phyloP scores from a whole-genome alignment of 2,888 invertebrate species.

The Eristalis arbustorum region DNA sequence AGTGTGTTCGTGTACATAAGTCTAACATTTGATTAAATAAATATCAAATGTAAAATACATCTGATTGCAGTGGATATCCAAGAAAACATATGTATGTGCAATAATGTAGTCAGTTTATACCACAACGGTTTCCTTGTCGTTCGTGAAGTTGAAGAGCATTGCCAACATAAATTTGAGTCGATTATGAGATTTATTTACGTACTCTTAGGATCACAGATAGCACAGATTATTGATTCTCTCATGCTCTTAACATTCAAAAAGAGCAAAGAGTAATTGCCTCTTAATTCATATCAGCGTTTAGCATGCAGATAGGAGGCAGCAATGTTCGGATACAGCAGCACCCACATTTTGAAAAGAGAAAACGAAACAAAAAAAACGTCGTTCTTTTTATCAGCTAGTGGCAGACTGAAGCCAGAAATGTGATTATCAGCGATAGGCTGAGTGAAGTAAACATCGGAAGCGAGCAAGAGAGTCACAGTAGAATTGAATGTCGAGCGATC shows the following conservation, averaged over 20 bases:
- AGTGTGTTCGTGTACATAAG: no score
- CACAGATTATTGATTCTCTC: background rate
- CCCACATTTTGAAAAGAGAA: conserved; percentile 5
- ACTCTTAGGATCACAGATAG: background rate
- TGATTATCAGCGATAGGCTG: conserved; percentile 46
- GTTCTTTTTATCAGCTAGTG: conserved; percentile 21
- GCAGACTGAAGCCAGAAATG: conserved; percentile 7
- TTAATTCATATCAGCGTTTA: background rate
- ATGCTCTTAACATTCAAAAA: background rate
- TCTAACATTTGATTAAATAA: no score
- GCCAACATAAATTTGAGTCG: no score
- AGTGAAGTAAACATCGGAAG: conserved; percentile 25
- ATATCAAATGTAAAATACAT: no score
- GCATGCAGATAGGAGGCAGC: background rate
- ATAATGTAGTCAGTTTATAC: no score
- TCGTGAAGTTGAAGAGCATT: background rate
- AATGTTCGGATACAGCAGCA: background rate
- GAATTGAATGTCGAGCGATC: conserved; percentile 39
- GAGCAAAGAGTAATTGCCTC: background rate
- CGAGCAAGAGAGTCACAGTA: conserved; percentile 37
- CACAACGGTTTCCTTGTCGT: background rate
- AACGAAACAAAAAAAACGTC: conserved; percentile 4
- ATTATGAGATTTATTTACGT: background rate
- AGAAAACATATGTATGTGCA: no score
- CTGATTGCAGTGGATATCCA: no score